Conservation (phyloP, 2,888 invertebrate genomes). For the Ophraella communa region DNA sequence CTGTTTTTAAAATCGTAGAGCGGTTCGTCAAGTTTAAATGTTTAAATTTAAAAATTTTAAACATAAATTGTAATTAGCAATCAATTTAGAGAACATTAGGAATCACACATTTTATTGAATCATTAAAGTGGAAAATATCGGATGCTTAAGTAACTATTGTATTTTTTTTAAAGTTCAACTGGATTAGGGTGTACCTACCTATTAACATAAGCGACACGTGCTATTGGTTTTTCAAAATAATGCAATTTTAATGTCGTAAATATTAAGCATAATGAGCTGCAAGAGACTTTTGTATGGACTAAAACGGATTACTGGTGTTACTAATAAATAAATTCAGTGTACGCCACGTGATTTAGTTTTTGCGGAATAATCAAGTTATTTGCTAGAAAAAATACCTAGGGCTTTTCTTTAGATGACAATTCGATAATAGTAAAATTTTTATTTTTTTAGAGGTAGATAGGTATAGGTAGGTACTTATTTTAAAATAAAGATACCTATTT, state of each 20-base stretch:
- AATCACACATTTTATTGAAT: not conserved
- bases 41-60: slow-evolving; percentile 14
- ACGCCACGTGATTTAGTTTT: not conserved
- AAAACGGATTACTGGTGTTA: not conserved
- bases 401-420: no score
- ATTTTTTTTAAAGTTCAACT: not conserved
- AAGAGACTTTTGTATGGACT: not conserved
- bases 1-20: slow-evolving; percentile 27
- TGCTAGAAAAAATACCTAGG: no score
- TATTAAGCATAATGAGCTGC: not conserved
- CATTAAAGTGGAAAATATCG: not conserved
- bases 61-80: not conserved
- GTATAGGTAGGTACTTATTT: no score
- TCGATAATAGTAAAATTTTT: no score
- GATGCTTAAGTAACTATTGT: not conserved
- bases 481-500: no score
- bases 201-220: not conserved
- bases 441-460: no score
- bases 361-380: no score
- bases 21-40: slow-evolving; percentile 19
- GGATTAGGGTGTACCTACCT: not conserved
- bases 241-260: not conserved
- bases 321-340: not conserved
- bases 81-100: not conserved
- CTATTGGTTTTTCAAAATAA: not conserved